Evolutionary conservation across 1,140 invertebrate genomes (phyloP).

Genomic region (Eumeta japonica): DNA sequence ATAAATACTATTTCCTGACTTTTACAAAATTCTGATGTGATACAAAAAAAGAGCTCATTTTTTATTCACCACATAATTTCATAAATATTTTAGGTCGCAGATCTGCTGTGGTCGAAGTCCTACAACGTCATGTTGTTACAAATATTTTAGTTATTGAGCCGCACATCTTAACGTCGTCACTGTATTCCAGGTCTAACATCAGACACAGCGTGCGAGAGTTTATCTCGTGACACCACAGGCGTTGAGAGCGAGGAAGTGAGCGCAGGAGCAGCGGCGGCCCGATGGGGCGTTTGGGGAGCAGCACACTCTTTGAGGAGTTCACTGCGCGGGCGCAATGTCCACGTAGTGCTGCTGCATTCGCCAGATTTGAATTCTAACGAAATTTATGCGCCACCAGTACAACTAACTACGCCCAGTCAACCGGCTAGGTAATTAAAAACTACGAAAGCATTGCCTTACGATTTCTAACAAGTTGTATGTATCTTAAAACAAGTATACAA

Average conservation of each 20-base stretch:
- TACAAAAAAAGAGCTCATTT: too few relatives aligned
- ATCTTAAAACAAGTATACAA: not conserved
- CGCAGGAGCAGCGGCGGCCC: slow-evolving; percentile 68
- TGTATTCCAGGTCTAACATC: slow-evolving; percentile 37
- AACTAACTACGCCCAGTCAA: slow-evolving; percentile 35
- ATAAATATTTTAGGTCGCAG: too few relatives aligned
- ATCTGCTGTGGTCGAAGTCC: too few relatives aligned
- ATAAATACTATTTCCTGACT: too few relatives aligned
- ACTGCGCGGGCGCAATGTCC: slow-evolving; percentile 66
- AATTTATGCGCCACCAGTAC: slow-evolving; percentile 39
- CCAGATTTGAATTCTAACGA: slow-evolving; percentile 65
- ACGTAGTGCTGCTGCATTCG: slow-evolving; percentile 74
- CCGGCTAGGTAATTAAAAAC: slow-evolving; percentile 28
- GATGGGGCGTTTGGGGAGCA: slow-evolving; percentile 71
- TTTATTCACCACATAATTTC: too few relatives aligned
- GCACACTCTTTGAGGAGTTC: slow-evolving; percentile 68
- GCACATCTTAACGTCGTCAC: too few relatives aligned
- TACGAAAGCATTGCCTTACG: not conserved
- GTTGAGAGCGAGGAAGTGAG: slow-evolving; percentile 51
- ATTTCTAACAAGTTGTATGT: not conserved
- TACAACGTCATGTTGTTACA: too few relatives aligned
- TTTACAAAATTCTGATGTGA: too few relatives aligned
- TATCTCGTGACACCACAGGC: slow-evolving; percentile 20
- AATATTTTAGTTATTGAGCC: too few relatives aligned
- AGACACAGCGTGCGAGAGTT: slow-evolving; percentile 46